These are phyloP conservation scores for Aphelenchoides bicaudatus DNA, from an alignment of 2,888 invertebrate species.

Conservation along the genomic window DNA sequence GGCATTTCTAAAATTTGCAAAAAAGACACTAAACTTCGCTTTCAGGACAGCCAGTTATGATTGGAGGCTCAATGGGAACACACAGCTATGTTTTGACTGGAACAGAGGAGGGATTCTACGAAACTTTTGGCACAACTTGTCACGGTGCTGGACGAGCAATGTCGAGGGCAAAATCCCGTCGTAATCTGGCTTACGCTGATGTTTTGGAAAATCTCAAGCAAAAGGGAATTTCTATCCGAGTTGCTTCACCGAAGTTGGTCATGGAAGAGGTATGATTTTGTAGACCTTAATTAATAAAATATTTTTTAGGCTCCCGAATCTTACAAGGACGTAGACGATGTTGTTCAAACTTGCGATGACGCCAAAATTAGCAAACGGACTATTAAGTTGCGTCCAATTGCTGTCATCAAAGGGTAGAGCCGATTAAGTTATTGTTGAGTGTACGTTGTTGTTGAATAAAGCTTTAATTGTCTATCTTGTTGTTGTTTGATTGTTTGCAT, in stretches of 20 bases:
- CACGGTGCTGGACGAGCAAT: conserved; percentile 96
- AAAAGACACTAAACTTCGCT: too few relatives aligned
- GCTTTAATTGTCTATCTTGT: too few relatives aligned
- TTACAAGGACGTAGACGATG: conserved; percentile 98
- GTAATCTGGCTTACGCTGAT: conserved; percentile 86
- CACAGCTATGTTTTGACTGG: conserved; percentile 96
- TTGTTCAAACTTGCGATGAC: conserved; percentile 93
- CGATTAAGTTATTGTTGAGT: too few relatives aligned
- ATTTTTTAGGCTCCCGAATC: conserved; percentile 99
- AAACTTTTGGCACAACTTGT: conserved; percentile 99
- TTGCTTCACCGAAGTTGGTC: conserved; percentile 95
- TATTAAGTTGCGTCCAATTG: conserved; percentile 91
- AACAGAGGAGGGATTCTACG: conserved; percentile 91
- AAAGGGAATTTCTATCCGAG: conserved; percentile 73
- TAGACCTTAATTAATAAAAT: too few relatives aligned
- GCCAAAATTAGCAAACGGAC: conserved; percentile 95
- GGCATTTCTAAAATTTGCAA: too few relatives aligned
- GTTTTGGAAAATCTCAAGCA: conserved; percentile 79
- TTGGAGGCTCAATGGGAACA: conserved; percentile 99
- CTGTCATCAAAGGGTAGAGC: conserved; percentile 95
- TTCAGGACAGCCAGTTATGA: conserved; percentile 91
- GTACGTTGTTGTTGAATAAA: too few relatives aligned
- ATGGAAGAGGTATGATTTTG: too few relatives aligned
- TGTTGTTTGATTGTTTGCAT: too few relatives aligned
- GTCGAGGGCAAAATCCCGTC: conserved; percentile 90